Evolutionary conservation across 64 coral and sea anemone species (phyloP).

Genomic region (Pocillopora verrucosa): DNA sequence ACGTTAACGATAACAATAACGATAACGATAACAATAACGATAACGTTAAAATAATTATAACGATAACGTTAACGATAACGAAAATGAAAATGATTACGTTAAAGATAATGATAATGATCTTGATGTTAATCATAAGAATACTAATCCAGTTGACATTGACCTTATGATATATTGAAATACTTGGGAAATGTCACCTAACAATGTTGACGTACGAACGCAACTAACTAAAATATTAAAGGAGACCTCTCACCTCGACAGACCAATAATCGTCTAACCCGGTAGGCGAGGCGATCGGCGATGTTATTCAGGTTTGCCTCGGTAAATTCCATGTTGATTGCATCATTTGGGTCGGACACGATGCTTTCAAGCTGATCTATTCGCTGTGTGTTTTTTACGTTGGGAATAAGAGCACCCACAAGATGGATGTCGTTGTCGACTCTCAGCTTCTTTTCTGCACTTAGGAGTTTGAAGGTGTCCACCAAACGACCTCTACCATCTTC

Average conservation of each 20-base stretch:
- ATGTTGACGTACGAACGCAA: no score
- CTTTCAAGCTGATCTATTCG: slow-evolving; percentile 36
- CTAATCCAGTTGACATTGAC: no score
- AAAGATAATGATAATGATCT: no score
- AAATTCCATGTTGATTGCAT: slow-evolving; percentile 9
- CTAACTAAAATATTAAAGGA: no score
- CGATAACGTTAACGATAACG: no score
- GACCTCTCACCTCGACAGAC: background rate
- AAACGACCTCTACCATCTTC: background rate
- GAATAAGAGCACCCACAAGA: slow-evolving; percentile 32
- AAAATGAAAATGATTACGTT: no score
- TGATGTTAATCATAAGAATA: no score
- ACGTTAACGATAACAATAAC: no score
- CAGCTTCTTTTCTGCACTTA: background rate
- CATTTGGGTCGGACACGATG: slow-evolving; percentile 17
- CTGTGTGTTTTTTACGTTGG: background rate
- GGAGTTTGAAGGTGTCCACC: slow-evolving; percentile 1
- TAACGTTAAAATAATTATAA: no score
- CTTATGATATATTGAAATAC: no score
- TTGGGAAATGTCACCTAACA: no score
- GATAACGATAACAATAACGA: no score
- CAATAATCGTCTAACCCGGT: background rate
- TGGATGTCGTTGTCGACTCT: slow-evolving; percentile 2
- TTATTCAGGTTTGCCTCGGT: background rate
- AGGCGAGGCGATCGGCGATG: slow-evolving; percentile 2